Conservation (phyloP, 2,888 invertebrate genomes). For the Ophraella communa region DNA sequence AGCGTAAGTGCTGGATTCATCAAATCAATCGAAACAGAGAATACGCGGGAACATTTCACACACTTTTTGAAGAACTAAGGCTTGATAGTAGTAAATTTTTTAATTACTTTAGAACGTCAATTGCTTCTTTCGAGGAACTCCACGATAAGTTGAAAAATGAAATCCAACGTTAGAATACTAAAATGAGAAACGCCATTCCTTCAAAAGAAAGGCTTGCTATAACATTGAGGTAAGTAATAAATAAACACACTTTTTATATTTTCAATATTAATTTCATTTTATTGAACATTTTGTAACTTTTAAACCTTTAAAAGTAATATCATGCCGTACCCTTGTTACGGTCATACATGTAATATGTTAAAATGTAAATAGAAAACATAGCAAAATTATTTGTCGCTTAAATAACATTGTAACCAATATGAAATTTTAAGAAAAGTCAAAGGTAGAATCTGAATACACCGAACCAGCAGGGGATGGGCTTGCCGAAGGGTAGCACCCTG, state of each 20-base stretch:
- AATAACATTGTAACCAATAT: too few relatives aligned
- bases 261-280: too few relatives aligned
- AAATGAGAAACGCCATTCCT: slow-evolving; percentile 13
- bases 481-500: neutral
- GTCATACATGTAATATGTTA: too few relatives aligned
- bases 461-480: slow-evolving; percentile 3
- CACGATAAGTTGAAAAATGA: slow-evolving; percentile 13
- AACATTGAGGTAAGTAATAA: slow-evolving; percentile 11
- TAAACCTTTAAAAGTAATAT: too few relatives aligned
- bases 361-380: too few relatives aligned
- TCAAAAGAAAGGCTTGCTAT: neutral
- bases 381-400: too few relatives aligned
- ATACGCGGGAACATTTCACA: slow-evolving; percentile 11
- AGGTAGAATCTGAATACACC: neutral
- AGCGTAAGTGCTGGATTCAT: slow-evolving; percentile 13
- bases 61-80: slow-evolving; percentile 11
- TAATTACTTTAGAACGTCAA: slow-evolving; percentile 7
- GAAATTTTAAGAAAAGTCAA: too few relatives aligned
- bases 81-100: slow-evolving; percentile 11
- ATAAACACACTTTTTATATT: neutral
- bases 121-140: neutral
- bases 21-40: slow-evolving; percentile 20
- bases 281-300: too few relatives aligned
- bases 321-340: too few relatives aligned
- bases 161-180: slow-evolving; percentile 11